Base-by-base conservation (phyloP, 2,797 vertebrate genomes). In the Trematomus bernacchii region DNA sequence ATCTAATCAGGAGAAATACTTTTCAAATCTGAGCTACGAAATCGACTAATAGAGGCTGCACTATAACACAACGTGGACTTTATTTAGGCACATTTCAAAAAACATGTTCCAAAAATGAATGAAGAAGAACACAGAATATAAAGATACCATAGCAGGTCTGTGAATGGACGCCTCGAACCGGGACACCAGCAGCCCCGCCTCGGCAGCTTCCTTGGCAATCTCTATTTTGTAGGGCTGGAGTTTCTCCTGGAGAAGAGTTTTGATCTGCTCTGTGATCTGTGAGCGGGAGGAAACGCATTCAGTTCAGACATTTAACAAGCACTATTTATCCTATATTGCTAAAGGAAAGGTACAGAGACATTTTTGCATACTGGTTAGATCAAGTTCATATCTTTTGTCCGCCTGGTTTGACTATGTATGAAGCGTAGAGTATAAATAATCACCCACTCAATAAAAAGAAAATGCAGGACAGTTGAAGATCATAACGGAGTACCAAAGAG, bases 141-240 rank as follows among this genome's bases (percentile, higher is more conserved):
- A 50, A 6, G 6, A 42, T 90, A 96, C 95, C 95, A 93, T 88
- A n/a, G 93, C 94, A 63, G 88, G 94, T n/a, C 86, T 89, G 74
- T 93, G 87, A 53, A 93, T 54, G 0, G 89, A 89, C 0, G 54
- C 55, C 60, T 93, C 76, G 76, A 95, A 96, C 0, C 93, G 85
- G 6, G 84, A 78, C 53, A 79, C 55, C 62, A 93, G 10, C 40
- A 27, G 57, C 58, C 42, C 66, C 0, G 94, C 93, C 52, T 44
- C 40, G 0, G 53, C 76, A 6, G 72, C 61, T 57, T 95, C 91
- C 66, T 79, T 83, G 13, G 92, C 88, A 0, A 91, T 71, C 71
- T 95, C 84, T 0, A 91, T 71, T 67, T 83, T 92, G 79, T 90
- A 93, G 0, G 79, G 58, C 55, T 92, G 91, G 21, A 96, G 87